Evolutionary conservation across 2,888 invertebrate genomes (phyloP), one percentile per base, ranked within the genome.

Genomic region (Parasteatoda lunata): DNA sequence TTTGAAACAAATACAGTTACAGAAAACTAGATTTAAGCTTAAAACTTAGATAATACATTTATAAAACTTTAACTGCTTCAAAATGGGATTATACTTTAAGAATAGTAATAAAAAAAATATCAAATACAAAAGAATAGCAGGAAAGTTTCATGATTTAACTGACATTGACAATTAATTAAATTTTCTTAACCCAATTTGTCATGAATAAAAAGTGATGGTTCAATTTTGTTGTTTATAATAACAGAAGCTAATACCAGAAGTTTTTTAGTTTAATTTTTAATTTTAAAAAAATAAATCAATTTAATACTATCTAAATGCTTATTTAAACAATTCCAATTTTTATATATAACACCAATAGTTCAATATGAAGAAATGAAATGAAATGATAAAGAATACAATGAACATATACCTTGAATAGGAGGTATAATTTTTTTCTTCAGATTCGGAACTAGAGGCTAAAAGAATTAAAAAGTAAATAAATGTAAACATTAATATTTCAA

Each of bases 361-460:
- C 30, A 30, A 30, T 30, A 30, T 30, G 2, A 30, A 30, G 30
- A 30, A 30, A 30, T 30, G 30, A n/a, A n/a, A 11, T 54, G 13
- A 6, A 70, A 48, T 48, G n/a, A 13, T 47, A 13, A 70, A 70
- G n/a, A 68, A 68, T 68, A 3, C n/a, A n/a, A n/a, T n/a, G n/a
- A 68, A 8, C 13, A 51, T 45, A 66, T 49, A 80, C 80, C 72
- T 72, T 45, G 72, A 45, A 80, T 80, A 52, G n/a, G 73, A 73
- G 49, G 45, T 30, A 52, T 49, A 59, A n/a, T 80, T 80, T 72
- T 80, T 80, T 30, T 81, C 70, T 30, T 77, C 76, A 70, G 75
- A 47, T 15, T 86, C 80, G 13, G 80, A 66, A 64, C 64, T 75
- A 51, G 65, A 77, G 15, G 65, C 77, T 77, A 30, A 51, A 59